A percentile compares a stretch with the other conserved stretches of the same genome.
phyloP scores from a whole-genome alignment of 2,797 vertebrate genomes.

The Lagocephalus sceleratus region DNA sequence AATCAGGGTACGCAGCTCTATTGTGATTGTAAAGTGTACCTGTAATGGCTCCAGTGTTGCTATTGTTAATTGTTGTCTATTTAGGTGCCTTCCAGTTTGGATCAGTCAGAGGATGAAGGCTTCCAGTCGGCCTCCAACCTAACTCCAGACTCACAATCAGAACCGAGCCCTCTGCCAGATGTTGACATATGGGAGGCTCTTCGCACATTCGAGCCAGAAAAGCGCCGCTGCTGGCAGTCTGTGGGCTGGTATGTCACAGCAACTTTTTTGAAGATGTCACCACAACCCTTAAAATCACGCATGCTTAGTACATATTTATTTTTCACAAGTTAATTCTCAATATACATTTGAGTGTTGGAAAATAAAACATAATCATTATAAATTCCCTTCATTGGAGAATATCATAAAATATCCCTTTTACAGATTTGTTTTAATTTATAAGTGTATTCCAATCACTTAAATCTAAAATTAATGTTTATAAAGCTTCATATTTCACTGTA shows the following conservation, averaged over 20 bases:
- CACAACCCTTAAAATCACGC: background rate
- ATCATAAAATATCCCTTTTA: too few species aligned
- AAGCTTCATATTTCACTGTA: too few species aligned
- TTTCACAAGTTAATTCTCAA: too few species aligned
- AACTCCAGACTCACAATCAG: conserved; percentile 96
- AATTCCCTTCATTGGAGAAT: too few species aligned
- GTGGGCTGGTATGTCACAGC: conserved; percentile 83
- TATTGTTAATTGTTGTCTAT: conserved; percentile 4
- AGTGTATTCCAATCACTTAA: too few species aligned
- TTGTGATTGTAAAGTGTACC: too few species aligned
- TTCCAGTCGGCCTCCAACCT: conserved; percentile 96
- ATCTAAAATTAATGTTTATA: too few species aligned
- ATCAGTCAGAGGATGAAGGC: conserved; percentile 96
- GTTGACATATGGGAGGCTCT: conserved; percentile 91
- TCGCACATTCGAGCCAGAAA: conserved; percentile 84
- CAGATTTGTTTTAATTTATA: too few species aligned
- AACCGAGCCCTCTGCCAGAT: conserved; percentile 85
- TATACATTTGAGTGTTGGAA: too few species aligned
- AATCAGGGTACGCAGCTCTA: conserved; percentile 80
- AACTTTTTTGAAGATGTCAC: background rate
- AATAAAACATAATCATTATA: too few species aligned
- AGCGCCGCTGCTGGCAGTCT: conserved; percentile 91
- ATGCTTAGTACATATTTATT: too few species aligned
- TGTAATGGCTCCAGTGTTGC: background rate
- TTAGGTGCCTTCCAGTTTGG: conserved; percentile 88